Evolutionary conservation across 2,113 vertebrate genomes (phyloP).

Genomic region (Dunckerocampus dactyliophorus): DNA sequence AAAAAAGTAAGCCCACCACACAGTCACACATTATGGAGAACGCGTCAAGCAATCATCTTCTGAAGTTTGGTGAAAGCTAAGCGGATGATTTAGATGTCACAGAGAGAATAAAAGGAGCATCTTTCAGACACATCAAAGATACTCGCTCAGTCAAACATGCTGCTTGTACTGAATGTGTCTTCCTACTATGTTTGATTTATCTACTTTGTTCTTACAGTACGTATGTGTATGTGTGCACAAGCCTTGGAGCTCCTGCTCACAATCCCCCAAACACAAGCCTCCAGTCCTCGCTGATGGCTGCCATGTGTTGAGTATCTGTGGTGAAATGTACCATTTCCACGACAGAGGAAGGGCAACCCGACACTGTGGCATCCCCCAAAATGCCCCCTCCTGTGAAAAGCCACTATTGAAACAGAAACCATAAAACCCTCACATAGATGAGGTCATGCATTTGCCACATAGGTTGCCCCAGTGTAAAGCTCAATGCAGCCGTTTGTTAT

Average conservation of each 20-base stretch:
- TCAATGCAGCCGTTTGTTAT: slow-evolving; percentile 24
- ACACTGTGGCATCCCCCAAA: slow-evolving; percentile 55
- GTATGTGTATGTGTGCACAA: slow-evolving; percentile 20
- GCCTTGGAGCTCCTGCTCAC: slow-evolving; percentile 40
- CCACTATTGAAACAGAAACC: slow-evolving; percentile 48
- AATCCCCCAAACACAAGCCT: slow-evolving; percentile 42
- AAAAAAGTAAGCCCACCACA: slow-evolving; percentile 55
- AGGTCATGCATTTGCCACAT: slow-evolving; percentile 44
- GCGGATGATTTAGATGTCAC: slow-evolving; percentile 42
- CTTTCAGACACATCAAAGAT: slow-evolving; percentile 43
- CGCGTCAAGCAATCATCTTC: slow-evolving; percentile 66
- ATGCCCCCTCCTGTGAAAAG: slow-evolving; percentile 39
- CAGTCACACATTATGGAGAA: slow-evolving; percentile 61
- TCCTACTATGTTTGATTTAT: slow-evolving; percentile 18
- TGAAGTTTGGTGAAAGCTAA: slow-evolving; percentile 46
- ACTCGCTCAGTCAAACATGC: slow-evolving; percentile 27
- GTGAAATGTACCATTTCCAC: slow-evolving; percentile 51
- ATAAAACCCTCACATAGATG: slow-evolving; percentile 48
- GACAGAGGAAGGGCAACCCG: slow-evolving; percentile 40
- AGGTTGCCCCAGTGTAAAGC: slow-evolving; percentile 38
- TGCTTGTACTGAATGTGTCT: neutral
- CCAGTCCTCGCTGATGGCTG: slow-evolving; percentile 54
- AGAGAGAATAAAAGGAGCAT: slow-evolving; percentile 51
- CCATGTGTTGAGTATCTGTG: slow-evolving; percentile 53
- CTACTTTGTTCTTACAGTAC: slow-evolving; percentile 18